Conservation (phyloP, 2,797 vertebrate genomes). For the Rhynchonycteris naso region DNA sequence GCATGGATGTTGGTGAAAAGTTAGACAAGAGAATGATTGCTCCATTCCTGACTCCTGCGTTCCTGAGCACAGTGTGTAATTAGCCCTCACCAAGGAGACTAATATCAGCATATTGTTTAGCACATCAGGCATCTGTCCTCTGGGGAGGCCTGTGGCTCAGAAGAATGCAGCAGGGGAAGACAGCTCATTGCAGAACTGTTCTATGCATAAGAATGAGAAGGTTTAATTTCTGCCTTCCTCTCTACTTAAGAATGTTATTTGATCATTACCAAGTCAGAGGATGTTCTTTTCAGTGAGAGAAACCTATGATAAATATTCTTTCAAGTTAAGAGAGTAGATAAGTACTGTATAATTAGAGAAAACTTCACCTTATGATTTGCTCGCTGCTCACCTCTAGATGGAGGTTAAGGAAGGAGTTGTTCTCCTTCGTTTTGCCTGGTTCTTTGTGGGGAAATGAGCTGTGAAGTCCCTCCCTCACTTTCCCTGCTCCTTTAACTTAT, state of each 20-base stretch:
- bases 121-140: conserved; percentile 49
- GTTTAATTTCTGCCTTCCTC: conserved; percentile 55
- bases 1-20: not conserved
- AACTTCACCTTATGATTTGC: not conserved
- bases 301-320: conserved; percentile 55
- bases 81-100: conserved; percentile 57
- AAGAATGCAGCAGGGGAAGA: conserved; percentile 34
- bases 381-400: fast-evolving
- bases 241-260: conserved; percentile 31
- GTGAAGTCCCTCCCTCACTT: not conserved
- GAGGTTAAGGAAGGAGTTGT: not conserved
- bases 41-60: conserved; percentile 1
- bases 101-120: conserved; percentile 43
- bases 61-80: not conserved
- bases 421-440: not conserved
- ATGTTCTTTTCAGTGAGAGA: conserved; percentile 28
- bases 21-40: not conserved
- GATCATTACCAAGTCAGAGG: conserved; percentile 57
- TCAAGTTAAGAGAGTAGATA: conserved; percentile 53
- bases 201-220: not conserved
- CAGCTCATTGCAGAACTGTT: conserved; percentile 63
- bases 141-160: not conserved
- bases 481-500: not conserved
- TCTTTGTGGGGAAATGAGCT: not conserved
- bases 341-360: conserved; percentile 59